Evolutionary conservation across 2,797 vertebrate species (phyloP).

Genomic region (Microctenopoma stevenorrisi): DNA sequence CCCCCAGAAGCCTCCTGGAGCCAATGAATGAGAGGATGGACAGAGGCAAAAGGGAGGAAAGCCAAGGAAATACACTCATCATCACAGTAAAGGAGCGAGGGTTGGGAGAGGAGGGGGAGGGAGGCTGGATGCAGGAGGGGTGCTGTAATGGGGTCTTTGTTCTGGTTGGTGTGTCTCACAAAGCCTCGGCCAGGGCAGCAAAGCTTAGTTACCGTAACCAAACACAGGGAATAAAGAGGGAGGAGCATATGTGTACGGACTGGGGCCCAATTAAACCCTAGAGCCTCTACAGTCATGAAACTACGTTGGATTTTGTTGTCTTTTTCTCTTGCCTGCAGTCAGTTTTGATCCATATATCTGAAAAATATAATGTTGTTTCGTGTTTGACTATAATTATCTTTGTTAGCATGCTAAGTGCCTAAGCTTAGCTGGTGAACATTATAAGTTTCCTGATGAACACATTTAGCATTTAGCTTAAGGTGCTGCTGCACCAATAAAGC

Average conservation of each 20-base stretch:
- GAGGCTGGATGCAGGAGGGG: slow-evolving; percentile 3
- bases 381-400: too few relatives aligned
- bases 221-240: slow-evolving; percentile 58
- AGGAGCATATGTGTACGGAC: slow-evolving; percentile 9
- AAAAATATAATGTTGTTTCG: too few relatives aligned
- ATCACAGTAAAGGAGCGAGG: slow-evolving; percentile 61
- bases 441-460: too few relatives aligned
- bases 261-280: slow-evolving; percentile 27
- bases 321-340: too few relatives aligned
- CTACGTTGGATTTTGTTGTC: too few relatives aligned
- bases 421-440: too few relatives aligned
- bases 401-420: too few relatives aligned
- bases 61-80: slow-evolving; percentile 79
- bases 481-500: neutral
- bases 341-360: too few relatives aligned
- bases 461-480: too few relatives aligned
- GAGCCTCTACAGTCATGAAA: slow-evolving; percentile 22
- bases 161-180: slow-evolving; percentile 77
- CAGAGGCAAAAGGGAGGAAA: slow-evolving; percentile 54
- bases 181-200: slow-evolving; percentile 51
- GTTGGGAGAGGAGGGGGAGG: slow-evolving; percentile 38
- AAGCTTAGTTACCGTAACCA: slow-evolving; percentile 77
- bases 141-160: slow-evolving; percentile 79
- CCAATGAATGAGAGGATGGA: slow-evolving; percentile 73
- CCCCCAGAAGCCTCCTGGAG: slow-evolving; percentile 63